phyloP scores from a whole-genome alignment of 2,797 vertebrate genomes.

The Florisuga fusca region DNA sequence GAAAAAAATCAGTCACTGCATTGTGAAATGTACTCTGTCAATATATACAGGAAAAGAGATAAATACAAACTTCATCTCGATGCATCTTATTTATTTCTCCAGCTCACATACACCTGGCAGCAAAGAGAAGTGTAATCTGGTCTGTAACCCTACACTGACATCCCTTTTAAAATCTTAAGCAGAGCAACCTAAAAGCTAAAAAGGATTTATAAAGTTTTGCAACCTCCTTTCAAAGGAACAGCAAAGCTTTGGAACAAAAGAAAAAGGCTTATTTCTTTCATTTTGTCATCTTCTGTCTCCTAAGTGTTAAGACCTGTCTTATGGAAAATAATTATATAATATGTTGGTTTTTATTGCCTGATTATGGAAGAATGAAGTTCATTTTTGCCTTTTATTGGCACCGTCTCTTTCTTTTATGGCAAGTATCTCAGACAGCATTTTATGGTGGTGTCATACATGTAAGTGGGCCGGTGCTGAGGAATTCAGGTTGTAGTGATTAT shows the following conservation, averaged over 20 bases:
- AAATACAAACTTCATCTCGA: conserved; percentile 14
- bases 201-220: conserved; percentile 16
- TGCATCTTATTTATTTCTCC: conserved; percentile 41
- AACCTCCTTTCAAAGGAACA: background rate
- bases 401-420: conserved; percentile 74
- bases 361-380: conserved; percentile 65
- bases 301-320: conserved; percentile 39
- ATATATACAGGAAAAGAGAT: conserved; percentile 17
- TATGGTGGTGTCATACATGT: background rate
- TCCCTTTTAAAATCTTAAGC: conserved; percentile 10
- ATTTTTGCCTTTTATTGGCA: conserved; percentile 70
- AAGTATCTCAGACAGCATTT: background rate
- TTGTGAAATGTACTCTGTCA: conserved; percentile 39
- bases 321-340: conserved; percentile 72
- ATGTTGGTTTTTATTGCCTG: conserved; percentile 59
- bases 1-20: background rate
- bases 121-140: conserved; percentile 27
- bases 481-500: background rate
- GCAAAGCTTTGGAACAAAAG: conserved; percentile 57
- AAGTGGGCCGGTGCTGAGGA: background rate
- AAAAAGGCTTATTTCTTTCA: background rate
- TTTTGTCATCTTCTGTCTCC: background rate
- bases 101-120: conserved; percentile 29
- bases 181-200: background rate
- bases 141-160: conserved; percentile 21